A percentile compares a stretch with the other conserved stretches of the same genome.
phyloP scores from a whole-genome alignment of 2,113 vertebrate genomes.

The Vombatus ursinus region DNA sequence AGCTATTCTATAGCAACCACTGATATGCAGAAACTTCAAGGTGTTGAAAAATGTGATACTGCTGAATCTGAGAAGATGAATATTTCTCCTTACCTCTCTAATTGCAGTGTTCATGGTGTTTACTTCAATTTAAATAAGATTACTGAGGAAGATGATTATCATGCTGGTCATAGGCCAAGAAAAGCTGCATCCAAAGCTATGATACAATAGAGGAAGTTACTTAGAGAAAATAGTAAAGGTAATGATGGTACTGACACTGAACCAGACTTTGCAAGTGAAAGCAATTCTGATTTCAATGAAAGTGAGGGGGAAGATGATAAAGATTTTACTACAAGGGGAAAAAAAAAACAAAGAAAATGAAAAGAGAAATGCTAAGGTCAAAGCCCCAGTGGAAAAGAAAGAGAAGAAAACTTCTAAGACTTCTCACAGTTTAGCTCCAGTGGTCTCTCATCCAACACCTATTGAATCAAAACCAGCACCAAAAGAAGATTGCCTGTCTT shows the following conservation, averaged over 20 bases:
- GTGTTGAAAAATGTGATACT: conserved; percentile 43
- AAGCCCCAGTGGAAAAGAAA: conserved; percentile 74
- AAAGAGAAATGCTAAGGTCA: conserved; percentile 66
- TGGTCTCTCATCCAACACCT: conserved; percentile 51
- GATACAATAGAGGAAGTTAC: conserved; percentile 59
- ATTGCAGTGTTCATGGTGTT: conserved; percentile 87
- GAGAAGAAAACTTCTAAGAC: conserved; percentile 75
- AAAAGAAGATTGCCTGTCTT: conserved; percentile 42
- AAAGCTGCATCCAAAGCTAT: conserved; percentile 60
- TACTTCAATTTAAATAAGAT: conserved; percentile 85
- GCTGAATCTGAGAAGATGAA: conserved; percentile 70
- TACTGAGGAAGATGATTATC: conserved; percentile 66
- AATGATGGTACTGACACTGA: conserved; percentile 55
- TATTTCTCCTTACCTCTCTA: conserved; percentile 79
- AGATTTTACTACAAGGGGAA: conserved; percentile 79
- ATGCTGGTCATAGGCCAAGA: conserved; percentile 57
- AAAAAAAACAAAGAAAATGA: conserved; percentile 72
- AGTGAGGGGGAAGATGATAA: conserved; percentile 82
- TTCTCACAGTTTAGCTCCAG: conserved; percentile 25
- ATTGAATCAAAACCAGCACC: conserved; percentile 1
- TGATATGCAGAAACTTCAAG: conserved; percentile 70
- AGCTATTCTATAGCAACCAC: conserved; percentile 62
- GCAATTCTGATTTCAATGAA: conserved; percentile 83
- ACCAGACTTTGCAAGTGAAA: conserved; percentile 74
- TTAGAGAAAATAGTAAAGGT: conserved; percentile 58